These are phyloP conservation scores for Yoshiicerus persimilis DNA, from an alignment of 1,140 invertebrate genomes.

Conservation along the genomic window DNA sequence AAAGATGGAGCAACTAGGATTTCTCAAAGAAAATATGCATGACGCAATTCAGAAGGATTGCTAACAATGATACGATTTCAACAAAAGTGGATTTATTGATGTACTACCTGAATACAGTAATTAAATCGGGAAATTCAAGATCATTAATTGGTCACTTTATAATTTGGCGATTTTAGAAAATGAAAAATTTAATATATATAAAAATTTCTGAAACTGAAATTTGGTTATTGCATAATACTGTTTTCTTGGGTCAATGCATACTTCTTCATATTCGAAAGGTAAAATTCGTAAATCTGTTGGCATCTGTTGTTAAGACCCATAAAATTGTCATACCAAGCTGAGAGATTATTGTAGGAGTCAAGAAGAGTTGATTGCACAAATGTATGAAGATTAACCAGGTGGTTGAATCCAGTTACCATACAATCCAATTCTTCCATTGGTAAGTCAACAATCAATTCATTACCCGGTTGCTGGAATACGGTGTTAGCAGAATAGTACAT, in stretches of 20 bases:
- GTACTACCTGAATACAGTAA: too few relatives aligned
- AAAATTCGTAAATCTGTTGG: not conserved
- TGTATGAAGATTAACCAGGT: not conserved
- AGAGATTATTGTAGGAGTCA: not conserved
- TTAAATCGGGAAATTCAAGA: too few relatives aligned
- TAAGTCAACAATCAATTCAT: not conserved
- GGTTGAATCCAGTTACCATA: not conserved
- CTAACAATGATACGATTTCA: too few relatives aligned
- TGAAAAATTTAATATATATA: too few relatives aligned
- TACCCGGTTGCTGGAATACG: not conserved
- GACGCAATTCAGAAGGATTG: not conserved
- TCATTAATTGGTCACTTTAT: too few relatives aligned
- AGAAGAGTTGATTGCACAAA: not conserved
- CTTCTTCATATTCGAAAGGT: not conserved
- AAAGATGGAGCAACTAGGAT: not conserved
- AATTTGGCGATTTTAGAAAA: too few relatives aligned
- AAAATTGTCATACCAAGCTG: not conserved
- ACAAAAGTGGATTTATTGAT: too few relatives aligned
- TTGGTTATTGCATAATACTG: too few relatives aligned
- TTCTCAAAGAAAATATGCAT: not conserved
- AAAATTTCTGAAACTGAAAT: too few relatives aligned
- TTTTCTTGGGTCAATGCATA: too few relatives aligned
- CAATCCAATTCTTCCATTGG: not conserved
- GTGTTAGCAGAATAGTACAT: too few relatives aligned
- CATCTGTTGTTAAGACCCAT: not conserved